Base-by-base conservation (phyloP, 2,888 invertebrate genomes). In the Athalia rosae region DNA sequence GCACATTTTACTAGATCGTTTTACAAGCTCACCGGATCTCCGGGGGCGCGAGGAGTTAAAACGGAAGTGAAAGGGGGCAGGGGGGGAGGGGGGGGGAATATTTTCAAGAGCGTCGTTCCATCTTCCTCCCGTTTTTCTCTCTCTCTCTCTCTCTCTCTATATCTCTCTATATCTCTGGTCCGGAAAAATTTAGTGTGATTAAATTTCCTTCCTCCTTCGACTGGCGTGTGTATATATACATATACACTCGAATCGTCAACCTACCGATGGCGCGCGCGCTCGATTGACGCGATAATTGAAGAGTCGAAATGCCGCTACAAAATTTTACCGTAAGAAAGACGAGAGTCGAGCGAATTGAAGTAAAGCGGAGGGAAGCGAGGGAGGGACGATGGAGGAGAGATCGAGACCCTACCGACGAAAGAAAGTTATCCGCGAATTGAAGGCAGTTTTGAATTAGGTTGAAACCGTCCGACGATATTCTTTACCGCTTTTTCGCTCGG, bases 131-230 rank as follows among this genome's bases (percentile, higher is more conserved):
- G n/a, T n/a, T 28, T 28, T 28, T 28, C 28, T 28, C n/a, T n/a
- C n/a, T n/a, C n/a, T 28, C 28, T n/a, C 28, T 28, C 28, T 28
- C 28, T 28, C 28, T 28, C 28, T 28, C 28, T n/a, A 28, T 28
- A 2, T 28, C 28, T 28, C 28, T 28, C 28, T 28, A 28, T 28
- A 28, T 28, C 28, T 0, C n/a, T 59, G 59, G 59, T 47, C 41
- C 41, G 61, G n/a, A 74, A 74, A 74, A 74, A 74, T 74, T 74
- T 74, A 74, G 74, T 74, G 74, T 74, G 74, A 74, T 74, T 74
- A 74, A 74, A 74, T 74, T 74, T 74, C 74, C 74, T 74, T 62
- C 62, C 61, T 13, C 13, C 7, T 48, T 74, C 48, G 58, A 71
- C 58, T 28, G 28, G 28, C 28, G 28, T 28, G 28, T 28, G 28